Base-by-base conservation (phyloP, 2,888 invertebrate genomes). In the Lepidocyrtinus sp. region DNA sequence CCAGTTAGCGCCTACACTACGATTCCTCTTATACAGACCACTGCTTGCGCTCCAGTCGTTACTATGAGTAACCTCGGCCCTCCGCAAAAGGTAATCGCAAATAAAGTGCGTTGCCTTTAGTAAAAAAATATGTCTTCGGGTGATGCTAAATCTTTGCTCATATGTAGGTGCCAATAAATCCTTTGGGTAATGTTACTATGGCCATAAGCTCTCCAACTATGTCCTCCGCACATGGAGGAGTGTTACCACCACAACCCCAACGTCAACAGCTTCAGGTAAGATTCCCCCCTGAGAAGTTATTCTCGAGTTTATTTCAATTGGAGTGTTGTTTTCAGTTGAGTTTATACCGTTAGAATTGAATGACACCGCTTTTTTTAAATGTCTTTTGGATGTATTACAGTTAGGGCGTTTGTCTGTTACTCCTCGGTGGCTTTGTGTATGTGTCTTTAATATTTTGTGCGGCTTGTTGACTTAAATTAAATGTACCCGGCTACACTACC, bases 181-280 rank as follows among this genome's bases (percentile, higher is more conserved):
- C n/a, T n/a, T n/a, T n/a, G n/a, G n/a, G n/a, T n/a, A n/a, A n/a
- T n/a, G 69, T 64, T 0, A 74, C 79, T 15, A 74, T 79, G 69
- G 74, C 79, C 0, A 73, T 74, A 0, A 79, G 69, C 26, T 63
- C 73, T 1, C 72, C 78, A 7, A 79, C 55, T 22, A 45, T 74
- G 0, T 74, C 73, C 15, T 7, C 78, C 0, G 71, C 64, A 1
- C 24, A 55, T 1, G 64, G 61, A 0, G 15, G 72, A 2, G 45
- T 61, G 17, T 36, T 72, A 7, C 27, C 68, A 7, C 59, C 26
- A 0, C 72, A 78, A 27, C 55, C 19, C 12, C 50, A 55, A 15
- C 74, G 68, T 7, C 79, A 73, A 17, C 73, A 73, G 15, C 63
- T 79, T 27, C 79, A 79, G 74, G 79, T 74, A 77, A 36, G 19